Evolutionary conservation across 1,140 invertebrate species (phyloP), one percentile per base, ranked within the genome.

Genomic region (Lordiphosa collinella): DNA sequence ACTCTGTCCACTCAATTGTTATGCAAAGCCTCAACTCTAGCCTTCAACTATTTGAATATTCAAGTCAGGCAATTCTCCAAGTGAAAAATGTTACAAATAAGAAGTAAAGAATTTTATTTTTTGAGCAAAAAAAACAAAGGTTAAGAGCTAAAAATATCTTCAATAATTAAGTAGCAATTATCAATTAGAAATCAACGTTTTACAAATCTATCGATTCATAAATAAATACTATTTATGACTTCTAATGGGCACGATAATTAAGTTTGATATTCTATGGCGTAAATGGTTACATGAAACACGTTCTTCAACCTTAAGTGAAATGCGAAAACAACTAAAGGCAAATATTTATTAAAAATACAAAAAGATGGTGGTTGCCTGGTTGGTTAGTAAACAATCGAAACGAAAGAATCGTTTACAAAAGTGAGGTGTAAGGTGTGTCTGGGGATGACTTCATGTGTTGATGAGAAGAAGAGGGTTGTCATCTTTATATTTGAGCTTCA

Each of bases 1-100:
- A 29, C 25, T 29, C 7, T 29, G 25, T 2, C 7, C 25, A 8
- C 7, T 8, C 6, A 29, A 29, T 29, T 29, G 7, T 29, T 29
- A 29, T 29, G 25, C 25, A 29, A 29, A 8, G 25, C 25, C 25
- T 29, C 5, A 29, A 29, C 25, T 29, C 59, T 38, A 38, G 52
- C 16, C 52, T 49, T 59, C 31, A 49, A 37, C 67, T 54, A 43
- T 50, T 72, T 76, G 62, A 49, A 43, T 63, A 76, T 76, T 76
- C 74, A 72, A 67, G 72, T 72, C 73, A 76, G 72, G 73, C 47
- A 34, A 47, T 31, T 54, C 51, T 66, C 72, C 71, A 6, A 76
- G 72, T 76, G 72, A 66, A 71, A 60, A 58, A 74, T 57, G 70
- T 57, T 70, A 63, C 63, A 71, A 57, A 71, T 71, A 60, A 75